Percentiles rank a stretch among this genome's conserved stretches.
Evolutionary conservation across 2,113 vertebrate genomes (phyloP).

Genomic region (Camelus dromedarius): DNA sequence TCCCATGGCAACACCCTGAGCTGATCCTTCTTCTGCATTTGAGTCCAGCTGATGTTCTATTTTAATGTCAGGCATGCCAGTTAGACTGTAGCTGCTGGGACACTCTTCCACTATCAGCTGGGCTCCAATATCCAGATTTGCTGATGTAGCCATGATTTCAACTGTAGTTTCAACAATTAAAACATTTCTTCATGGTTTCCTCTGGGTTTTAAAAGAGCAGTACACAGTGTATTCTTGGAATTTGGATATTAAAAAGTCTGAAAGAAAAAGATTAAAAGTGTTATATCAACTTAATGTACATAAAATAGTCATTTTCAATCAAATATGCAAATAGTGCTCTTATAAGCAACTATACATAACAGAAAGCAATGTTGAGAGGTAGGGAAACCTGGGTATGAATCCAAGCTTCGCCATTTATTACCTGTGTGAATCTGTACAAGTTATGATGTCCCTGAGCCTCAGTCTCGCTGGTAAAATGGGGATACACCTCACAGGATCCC

Average conservation of each 20-base stretch:
- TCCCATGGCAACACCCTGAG: slow-evolving; percentile 95
- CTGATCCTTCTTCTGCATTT: slow-evolving; percentile 86
- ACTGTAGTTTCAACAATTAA: slow-evolving; percentile 55
- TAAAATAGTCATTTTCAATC: slow-evolving; percentile 32
- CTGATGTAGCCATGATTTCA: slow-evolving; percentile 85
- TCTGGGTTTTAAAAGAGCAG: not conserved
- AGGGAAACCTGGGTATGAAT: not conserved
- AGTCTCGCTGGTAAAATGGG: not conserved
- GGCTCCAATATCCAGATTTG: slow-evolving; percentile 86
- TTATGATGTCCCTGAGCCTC: not conserved
- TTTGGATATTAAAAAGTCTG: slow-evolving; percentile 49
- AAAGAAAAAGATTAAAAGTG: slow-evolving; percentile 57
- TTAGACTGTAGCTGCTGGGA: slow-evolving; percentile 90
- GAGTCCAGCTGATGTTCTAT: slow-evolving; percentile 92
- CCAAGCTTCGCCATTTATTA: not conserved
- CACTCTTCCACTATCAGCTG: slow-evolving; percentile 92
- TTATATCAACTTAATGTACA: not conserved
- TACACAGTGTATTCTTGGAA: not conserved
- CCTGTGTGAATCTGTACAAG: not conserved
- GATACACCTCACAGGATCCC: not conserved
- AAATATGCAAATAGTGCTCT: not conserved
- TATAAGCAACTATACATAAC: not conserved
- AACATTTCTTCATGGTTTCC: slow-evolving; percentile 66
- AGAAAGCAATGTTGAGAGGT: not conserved
- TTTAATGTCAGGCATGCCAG: slow-evolving; percentile 93